These are phyloP conservation scores for Tetragnatha versicolor DNA, from an alignment of 1,140 invertebrate species.

Conservation along the genomic window DNA sequence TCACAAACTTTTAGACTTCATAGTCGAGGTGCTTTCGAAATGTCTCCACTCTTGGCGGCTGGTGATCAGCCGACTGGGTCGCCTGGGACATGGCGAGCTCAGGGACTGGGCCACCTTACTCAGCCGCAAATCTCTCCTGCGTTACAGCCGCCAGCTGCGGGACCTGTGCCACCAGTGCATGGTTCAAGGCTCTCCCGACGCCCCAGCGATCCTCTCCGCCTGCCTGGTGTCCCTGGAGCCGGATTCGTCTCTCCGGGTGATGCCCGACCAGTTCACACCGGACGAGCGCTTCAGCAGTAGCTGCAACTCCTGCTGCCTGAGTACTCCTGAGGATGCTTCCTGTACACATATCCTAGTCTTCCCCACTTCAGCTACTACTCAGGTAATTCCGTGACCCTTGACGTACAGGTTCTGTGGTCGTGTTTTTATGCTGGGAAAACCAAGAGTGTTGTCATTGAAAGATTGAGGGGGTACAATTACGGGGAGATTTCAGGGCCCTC, in stretches of 20 bases:
- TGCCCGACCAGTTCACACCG: constrained; percentile 92
- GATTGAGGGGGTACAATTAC: too few species aligned
- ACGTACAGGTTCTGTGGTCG: too few species aligned
- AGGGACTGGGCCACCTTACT: constrained; percentile 95
- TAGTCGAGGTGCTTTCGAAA: constrained; percentile 90
- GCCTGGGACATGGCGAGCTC: constrained; percentile 96
- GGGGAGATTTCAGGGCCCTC: too few species aligned
- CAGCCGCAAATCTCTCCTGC: constrained; percentile 86
- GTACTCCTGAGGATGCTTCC: constrained; percentile 91
- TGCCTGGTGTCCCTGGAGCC: constrained; percentile 97
- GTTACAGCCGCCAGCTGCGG: constrained; percentile 85
- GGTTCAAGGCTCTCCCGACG: constrained; percentile 78
- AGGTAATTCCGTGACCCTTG: constrained; percentile 70
- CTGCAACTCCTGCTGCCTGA: constrained; percentile 67
- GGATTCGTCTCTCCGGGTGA: constrained; percentile 88
- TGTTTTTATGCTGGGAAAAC: too few species aligned
- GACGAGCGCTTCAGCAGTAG: constrained; percentile 79
- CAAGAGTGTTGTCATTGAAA: too few species aligned
- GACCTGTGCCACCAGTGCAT: constrained; percentile 90
- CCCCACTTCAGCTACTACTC: constrained; percentile 95
- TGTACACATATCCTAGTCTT: constrained; percentile 99
- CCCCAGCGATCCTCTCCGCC: constrained; percentile 92
- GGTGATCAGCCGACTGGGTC: constrained; percentile 93
- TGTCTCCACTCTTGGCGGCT: constrained; percentile 88
- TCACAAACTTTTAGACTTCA: constrained; percentile 96